These are phyloP conservation scores for Nyctibius bracteatus DNA, from an alignment of 2,113 vertebrate species.

Conservation along the genomic window DNA sequence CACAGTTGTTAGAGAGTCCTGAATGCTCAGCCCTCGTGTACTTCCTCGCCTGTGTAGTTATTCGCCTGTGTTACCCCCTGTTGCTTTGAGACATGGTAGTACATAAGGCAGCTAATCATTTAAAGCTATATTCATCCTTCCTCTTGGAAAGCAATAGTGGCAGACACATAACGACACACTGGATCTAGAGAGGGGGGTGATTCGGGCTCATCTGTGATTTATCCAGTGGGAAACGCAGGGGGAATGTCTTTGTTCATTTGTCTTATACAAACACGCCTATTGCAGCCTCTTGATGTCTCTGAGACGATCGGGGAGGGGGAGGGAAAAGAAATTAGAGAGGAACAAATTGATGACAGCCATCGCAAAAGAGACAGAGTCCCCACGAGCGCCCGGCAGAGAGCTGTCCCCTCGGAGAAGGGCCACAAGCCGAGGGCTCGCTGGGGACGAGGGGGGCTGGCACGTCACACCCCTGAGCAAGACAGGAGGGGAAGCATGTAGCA, in stretches of 20 bases:
- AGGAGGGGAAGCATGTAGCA: rapidly evolving
- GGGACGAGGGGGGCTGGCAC: rapidly evolving
- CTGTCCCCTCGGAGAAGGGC: neutral
- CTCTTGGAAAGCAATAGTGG: constrained; percentile 32
- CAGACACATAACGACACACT: neutral
- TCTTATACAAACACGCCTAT: constrained; percentile 30
- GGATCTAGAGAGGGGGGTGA: neutral
- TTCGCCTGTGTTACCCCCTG: constrained; percentile 4
- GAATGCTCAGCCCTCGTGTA: constrained; percentile 17
- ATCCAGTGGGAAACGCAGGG: constrained; percentile 25
- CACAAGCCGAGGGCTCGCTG: rapidly evolving
- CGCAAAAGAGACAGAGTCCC: neutral
- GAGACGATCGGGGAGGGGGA: neutral
- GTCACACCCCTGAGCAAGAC: neutral
- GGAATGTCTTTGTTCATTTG: constrained; percentile 57
- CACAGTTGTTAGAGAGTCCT: constrained; percentile 42
- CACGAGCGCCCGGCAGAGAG: rapidly evolving
- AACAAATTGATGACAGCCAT: constrained; percentile 40
- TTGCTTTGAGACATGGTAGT: constrained; percentile 42
- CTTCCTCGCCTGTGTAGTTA: constrained; percentile 31
- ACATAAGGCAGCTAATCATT: constrained; percentile 53
- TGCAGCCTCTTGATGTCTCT: neutral
- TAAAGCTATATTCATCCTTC: constrained; percentile 36
- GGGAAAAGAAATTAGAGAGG: neutral
- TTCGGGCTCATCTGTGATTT: constrained; percentile 37